phyloP scores from a whole-genome alignment of 2,113 vertebrate genomes.

The Pipa parva region DNA sequence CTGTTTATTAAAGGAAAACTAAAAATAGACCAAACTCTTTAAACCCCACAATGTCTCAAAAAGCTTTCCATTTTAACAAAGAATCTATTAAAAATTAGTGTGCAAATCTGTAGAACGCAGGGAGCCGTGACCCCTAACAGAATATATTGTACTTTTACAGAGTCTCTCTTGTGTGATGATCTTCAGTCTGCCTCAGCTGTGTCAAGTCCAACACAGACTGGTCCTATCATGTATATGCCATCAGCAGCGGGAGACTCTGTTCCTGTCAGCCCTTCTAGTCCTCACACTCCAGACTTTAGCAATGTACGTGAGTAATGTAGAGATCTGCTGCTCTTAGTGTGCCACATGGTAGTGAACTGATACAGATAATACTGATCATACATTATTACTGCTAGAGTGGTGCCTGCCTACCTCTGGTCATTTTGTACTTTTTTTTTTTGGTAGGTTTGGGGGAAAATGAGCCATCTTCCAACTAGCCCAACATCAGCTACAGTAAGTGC shows the following conservation, averaged over 20 bases:
- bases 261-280: constrained; percentile 67
- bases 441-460: constrained; percentile 67
- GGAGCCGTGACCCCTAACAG: no score
- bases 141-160: constrained; percentile 56
- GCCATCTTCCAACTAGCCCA: constrained; percentile 64
- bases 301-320: constrained; percentile 58
- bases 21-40: no score
- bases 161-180: constrained; percentile 73
- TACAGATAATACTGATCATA: not conserved
- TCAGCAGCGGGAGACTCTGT: constrained; percentile 70
- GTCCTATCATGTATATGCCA: constrained; percentile 68
- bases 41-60: no score
- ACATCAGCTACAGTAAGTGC: constrained; percentile 63
- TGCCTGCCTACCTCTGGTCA: not conserved
- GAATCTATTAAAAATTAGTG: no score
- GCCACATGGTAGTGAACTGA: no score
- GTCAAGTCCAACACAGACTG: constrained; percentile 77
- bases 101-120: no score
- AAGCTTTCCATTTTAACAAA: no score
- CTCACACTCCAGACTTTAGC: constrained; percentile 72
- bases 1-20: no score
- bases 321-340: not conserved
- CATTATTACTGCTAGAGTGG: not conserved
- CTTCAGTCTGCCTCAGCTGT: constrained; percentile 69
- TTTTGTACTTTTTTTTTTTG: constrained; percentile 52